Conservation (phyloP, 2,888 invertebrate species). For the Leptopilina drosophilae region DNA sequence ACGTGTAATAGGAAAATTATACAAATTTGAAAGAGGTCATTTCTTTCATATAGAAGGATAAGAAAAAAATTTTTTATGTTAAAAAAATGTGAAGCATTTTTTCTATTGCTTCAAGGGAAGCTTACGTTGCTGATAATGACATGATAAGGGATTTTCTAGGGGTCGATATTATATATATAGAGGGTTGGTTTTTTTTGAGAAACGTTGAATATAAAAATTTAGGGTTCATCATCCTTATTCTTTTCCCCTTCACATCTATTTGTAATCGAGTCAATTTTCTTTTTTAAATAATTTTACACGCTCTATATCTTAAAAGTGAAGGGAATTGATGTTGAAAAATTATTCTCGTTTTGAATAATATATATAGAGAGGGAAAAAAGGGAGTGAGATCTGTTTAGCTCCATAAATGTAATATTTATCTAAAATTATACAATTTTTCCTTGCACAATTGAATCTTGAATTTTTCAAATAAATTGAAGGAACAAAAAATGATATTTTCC, state of each 20-base stretch:
- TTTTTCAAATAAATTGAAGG: constrained; percentile 16
- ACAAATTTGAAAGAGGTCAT: too few relatives aligned
- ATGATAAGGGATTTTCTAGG: constrained; percentile 1
- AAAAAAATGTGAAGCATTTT: not conserved
- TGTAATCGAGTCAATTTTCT: not conserved
- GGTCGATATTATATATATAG: not conserved
- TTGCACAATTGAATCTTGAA: constrained; percentile 9
- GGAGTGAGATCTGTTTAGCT: not conserved
- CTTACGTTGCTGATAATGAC: constrained; percentile 27
- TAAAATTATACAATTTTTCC: constrained; percentile 4
- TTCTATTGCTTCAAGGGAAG: not conserved
- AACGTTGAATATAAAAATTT: not conserved
- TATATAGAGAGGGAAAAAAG: too few relatives aligned
- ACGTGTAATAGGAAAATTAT: too few relatives aligned
- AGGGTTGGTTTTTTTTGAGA: not conserved
- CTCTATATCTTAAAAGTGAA: not conserved
- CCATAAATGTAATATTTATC: not conserved
- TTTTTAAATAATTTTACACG: constrained; percentile 2
- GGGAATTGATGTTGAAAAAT: not conserved
- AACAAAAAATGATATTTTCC: constrained; percentile 3
- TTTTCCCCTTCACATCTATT: not conserved
- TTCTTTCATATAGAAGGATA: too few relatives aligned
- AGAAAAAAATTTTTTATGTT: not conserved
- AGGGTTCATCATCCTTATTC: not conserved
- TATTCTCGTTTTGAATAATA: not conserved